Base-by-base conservation (phyloP, 2,888 invertebrate species). In the Heliconius erato region DNA sequence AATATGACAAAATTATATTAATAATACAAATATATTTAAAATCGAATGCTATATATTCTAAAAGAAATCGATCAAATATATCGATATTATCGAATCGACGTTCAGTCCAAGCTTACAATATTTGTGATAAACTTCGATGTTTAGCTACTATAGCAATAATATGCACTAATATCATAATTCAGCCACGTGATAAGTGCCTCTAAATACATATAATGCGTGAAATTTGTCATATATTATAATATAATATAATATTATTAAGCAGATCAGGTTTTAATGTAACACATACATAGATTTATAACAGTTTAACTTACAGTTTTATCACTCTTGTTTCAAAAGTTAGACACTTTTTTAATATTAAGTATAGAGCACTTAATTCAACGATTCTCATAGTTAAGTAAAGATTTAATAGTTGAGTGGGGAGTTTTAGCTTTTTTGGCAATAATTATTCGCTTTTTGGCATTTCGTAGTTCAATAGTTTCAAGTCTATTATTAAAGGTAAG, bases 351-450 rank as follows among this genome's bases (percentile, higher is more conserved):
- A 83, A 83, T 79, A 44, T 82, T 86, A 85, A 84, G 84, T 74
- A 84, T 93, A 93, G 91, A 90, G 92, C 94, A 94, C 94, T 89
- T 83, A 85, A 89, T 92, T 94, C 89, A 93, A 91, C 86, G 86
- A 93, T 92, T 92, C 90, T 92, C 80, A 84, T 93, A 93, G 89
- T 79, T 69, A 81, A 91, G 90, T 88, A 84, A 44, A 40, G 7
- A 72, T 72, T 72, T 72, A 90, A 78, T 82, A 83, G 72, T 69
- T 84, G 83, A 82, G 78, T 83, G 90, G 91, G 90, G 80, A 88
- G 88, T 87, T 89, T 92, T 93, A 93, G 95, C 95, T 95, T 95
- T 92, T 94, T 94, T 95, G 95, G 95, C 95, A 86, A 91, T 93
- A 92, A 91, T 91, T 85, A 86, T 89, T 89, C 87, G 95, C 95